Evolutionary conservation across 2,888 invertebrate genomes (phyloP), one percentile per base, ranked within the genome.

Genomic region (Calephelis perditalis): DNA sequence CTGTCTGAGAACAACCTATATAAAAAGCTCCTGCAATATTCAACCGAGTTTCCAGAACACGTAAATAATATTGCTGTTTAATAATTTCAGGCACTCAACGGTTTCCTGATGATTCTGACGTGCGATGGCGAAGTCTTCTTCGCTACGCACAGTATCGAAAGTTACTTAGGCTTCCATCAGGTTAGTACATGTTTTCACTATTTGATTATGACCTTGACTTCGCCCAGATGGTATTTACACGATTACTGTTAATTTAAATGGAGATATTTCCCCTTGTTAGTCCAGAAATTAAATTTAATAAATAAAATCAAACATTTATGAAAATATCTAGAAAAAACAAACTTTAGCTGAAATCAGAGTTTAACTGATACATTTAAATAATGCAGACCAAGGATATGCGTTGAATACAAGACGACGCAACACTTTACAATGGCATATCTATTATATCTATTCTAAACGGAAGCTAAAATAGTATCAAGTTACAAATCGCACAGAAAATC

Each of bases 51-150:
- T 49, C 9, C 3, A 7, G 10, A 9, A 9, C 10, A 10, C 15
- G 49, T 10, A 49, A 7, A 9, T 45, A 57, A n/a, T 43, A 12
- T 49, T 59, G 47, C n/a, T 52, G 15, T 47, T 12, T 59, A 52
- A 57, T 57, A 40, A 8, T 80, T 93, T 86, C 94, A 98, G 99
- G 99, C 99, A 69, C 93, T 99, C 83, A 99, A 99, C 91, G 99
- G 99, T 75, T 99, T 99, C 93, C 94, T 99, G 81, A 96, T 99
- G 93, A 98, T 99, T 81, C 93, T 99, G 70, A 99, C 98, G 71
- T 98, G 98, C 90, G 99, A 99, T 82, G 99, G 99, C 67, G 99
- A 99, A 89, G 99, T 99, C 58, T 99, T 99, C 93, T 99, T 99
- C 92, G 99, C 99, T 63, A 99, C 99, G 67, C 97, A 99, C 92